These are phyloP conservation scores for Lytechinus pictus DNA, from an alignment of 35 echinoderm and acorn worm species.

Conservation along the genomic window DNA sequence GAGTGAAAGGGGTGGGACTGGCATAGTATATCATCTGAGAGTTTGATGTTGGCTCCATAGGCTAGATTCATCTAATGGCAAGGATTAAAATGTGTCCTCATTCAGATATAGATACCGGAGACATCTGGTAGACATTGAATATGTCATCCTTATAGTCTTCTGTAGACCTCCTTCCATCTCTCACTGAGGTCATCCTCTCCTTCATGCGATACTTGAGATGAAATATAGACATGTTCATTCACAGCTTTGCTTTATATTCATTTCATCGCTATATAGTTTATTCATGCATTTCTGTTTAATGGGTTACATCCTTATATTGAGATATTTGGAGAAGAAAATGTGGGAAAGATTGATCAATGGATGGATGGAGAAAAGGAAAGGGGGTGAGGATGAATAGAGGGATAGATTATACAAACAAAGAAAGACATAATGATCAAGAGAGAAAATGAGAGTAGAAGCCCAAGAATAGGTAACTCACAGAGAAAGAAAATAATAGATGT, in stretches of 20 bases:
- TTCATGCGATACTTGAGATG: background rate
- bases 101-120: background rate
- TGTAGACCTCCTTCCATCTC: background rate
- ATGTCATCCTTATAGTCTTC: background rate
- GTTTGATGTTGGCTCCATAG: background rate
- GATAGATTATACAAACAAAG: too few relatives aligned
- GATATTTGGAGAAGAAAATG: too few relatives aligned
- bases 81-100: background rate
- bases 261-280: too few relatives aligned
- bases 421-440: too few relatives aligned
- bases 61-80: background rate
- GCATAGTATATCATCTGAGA: background rate
- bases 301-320: too few relatives aligned
- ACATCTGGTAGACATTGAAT: slow-evolving; percentile 11
- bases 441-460: too few relatives aligned
- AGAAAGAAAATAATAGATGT: background rate
- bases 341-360: too few relatives aligned
- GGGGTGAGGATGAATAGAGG: too few relatives aligned
- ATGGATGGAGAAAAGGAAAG: too few relatives aligned
- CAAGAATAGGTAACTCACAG: too few relatives aligned
- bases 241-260: background rate
- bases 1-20: background rate
- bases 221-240: background rate
- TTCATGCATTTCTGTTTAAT: background rate
- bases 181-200: background rate